phyloP scores from a whole-genome alignment of 1,140 invertebrate species.

The Philaenus spumarius region DNA sequence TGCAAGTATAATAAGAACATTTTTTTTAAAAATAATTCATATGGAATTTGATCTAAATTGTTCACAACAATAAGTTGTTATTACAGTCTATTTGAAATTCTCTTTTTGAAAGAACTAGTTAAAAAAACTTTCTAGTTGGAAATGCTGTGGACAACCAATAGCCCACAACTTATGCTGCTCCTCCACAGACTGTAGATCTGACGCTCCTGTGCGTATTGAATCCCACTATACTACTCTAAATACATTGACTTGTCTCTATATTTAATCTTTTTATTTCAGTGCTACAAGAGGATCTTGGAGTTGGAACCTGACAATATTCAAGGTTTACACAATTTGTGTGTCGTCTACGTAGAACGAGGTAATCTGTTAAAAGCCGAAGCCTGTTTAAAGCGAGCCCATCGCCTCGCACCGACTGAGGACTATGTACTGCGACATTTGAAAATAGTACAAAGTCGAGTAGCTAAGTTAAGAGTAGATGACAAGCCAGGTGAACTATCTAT shows the following conservation, averaged over 20 bases:
- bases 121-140: too few species aligned
- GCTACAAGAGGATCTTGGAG: constrained; percentile 80
- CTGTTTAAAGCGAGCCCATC: constrained; percentile 72
- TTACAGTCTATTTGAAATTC: too few species aligned
- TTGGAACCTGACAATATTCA: constrained; percentile 89
- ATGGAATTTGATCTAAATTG: too few species aligned
- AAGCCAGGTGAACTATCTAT: not conserved
- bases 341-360: constrained; percentile 88
- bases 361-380: constrained; percentile 72
- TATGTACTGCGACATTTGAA: constrained; percentile 84
- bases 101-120: too few species aligned
- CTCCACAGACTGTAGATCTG: too few species aligned
- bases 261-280: constrained; percentile 49
- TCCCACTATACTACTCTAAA: too few species aligned
- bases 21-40: too few species aligned
- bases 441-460: constrained; percentile 70
- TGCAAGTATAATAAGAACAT: too few species aligned
- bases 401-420: constrained; percentile 77
- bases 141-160: too few species aligned
- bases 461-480: constrained; percentile 35
- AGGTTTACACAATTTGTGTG: constrained; percentile 92
- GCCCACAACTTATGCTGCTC: too few species aligned
- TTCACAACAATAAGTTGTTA: too few species aligned
- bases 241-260: not conserved
- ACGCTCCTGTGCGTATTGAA: too few species aligned